These are phyloP conservation scores for Neopelma chrysocephalum DNA, from an alignment of 2,797 vertebrate species.

Conservation along the genomic window DNA sequence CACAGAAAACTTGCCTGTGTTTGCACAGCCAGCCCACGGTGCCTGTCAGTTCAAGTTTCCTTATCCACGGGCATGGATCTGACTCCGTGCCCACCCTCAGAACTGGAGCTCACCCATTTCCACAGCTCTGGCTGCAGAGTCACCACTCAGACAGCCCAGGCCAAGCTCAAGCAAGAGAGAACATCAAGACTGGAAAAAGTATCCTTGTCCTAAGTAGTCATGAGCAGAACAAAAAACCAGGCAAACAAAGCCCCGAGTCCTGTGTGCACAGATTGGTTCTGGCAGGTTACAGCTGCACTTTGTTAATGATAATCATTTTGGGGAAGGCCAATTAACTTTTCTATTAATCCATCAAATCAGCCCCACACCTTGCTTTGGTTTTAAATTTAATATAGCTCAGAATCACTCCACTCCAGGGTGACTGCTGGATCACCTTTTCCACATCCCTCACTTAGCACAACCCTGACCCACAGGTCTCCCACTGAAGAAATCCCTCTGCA, in stretches of 20 bases:
- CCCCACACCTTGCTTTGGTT: background rate
- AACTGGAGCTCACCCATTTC: background rate
- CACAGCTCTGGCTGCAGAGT: background rate
- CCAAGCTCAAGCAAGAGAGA: background rate
- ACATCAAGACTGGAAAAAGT: background rate
- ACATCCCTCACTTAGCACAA: background rate
- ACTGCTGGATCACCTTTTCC: background rate
- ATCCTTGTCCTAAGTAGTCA: background rate
- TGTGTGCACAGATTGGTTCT: constrained; percentile 4
- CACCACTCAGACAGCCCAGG: background rate
- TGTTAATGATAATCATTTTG: constrained; percentile 2
- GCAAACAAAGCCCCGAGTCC: background rate
- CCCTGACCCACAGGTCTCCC: background rate
- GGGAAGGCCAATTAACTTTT: constrained; percentile 40
- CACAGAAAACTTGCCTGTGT: constrained; percentile 37
- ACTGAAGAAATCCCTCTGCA: background rate
- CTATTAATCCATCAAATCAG: constrained; percentile 26
- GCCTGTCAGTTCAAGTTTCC: constrained; percentile 33
- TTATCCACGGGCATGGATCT: background rate
- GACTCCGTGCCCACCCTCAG: background rate
- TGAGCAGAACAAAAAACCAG: background rate
- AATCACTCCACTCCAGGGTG: background rate
- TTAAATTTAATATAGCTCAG: background rate
- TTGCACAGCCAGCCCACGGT: background rate
- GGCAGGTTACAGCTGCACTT: constrained; percentile 31